Evolutionary conservation across 2,113 vertebrate species (phyloP).

Genomic region (Paradoxurus hermaphroditus): DNA sequence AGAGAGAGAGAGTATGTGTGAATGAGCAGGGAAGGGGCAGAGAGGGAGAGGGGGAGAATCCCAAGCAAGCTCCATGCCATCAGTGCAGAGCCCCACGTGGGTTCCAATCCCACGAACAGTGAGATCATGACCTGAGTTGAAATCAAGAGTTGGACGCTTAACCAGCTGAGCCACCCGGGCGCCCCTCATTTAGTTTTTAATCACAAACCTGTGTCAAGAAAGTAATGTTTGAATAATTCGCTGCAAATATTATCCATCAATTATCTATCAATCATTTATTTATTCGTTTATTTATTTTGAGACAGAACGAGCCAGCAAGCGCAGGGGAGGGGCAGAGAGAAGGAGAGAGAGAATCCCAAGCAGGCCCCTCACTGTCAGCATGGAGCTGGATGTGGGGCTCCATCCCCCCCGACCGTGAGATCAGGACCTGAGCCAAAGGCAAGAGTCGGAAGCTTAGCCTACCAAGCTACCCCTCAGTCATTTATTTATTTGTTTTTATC

Average conservation of each 20-base stretch:
- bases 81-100: background rate
- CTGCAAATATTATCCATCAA: background rate
- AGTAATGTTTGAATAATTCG: background rate
- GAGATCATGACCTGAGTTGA: background rate
- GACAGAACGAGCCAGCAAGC: no score
- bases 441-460: no score
- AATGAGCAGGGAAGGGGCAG: background rate
- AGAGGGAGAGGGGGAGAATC: background rate
- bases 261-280: no score
- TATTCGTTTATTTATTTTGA: no score
- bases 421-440: no score
- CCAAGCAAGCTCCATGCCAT: background rate
- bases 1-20: fast-evolving
- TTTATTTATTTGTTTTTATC: background rate
- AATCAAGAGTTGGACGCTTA: background rate
- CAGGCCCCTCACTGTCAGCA: no score
- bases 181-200: background rate
- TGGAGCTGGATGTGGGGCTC: no score
- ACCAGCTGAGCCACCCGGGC: background rate
- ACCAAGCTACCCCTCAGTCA: no score
- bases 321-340: no score
- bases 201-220: background rate
- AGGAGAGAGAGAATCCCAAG: no score
- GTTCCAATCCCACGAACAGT: background rate
- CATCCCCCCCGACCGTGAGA: no score